Percentiles rank a stretch among this genome's conserved stretches.
phyloP scores from a whole-genome alignment of 2,113 vertebrate genomes.

The Mormyrus iriodes region DNA sequence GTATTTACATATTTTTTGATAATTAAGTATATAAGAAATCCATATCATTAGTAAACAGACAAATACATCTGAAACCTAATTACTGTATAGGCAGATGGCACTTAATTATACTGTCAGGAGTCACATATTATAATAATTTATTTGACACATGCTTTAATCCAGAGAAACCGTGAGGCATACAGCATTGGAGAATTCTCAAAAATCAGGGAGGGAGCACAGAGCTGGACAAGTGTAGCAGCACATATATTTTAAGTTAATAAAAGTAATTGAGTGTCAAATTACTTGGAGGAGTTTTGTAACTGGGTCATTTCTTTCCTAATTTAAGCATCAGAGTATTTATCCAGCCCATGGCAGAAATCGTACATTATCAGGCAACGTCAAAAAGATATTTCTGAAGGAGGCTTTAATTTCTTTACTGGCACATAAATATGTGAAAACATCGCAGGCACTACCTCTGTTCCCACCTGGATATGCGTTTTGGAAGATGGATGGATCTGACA shows the following conservation, averaged over 20 bases:
- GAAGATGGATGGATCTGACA: neutral
- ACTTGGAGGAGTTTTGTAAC: constrained; percentile 11
- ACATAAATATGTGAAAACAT: neutral
- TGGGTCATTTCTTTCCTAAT: constrained; percentile 20
- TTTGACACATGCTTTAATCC: neutral
- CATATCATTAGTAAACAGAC: constrained; percentile 4
- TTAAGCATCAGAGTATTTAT: neutral
- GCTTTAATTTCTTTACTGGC: neutral
- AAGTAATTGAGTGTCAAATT: neutral
- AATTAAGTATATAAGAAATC: constrained; percentile 9
- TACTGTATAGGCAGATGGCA: constrained; percentile 6
- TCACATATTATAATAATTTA: constrained; percentile 18
- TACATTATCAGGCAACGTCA: neutral
- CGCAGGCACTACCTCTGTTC: neutral
- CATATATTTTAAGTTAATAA: neutral
- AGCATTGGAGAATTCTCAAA: neutral
- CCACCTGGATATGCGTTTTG: neutral
- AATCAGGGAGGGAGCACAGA: neutral
- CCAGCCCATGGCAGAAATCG: neutral
- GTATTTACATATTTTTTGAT: neutral
- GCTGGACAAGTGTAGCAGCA: neutral
- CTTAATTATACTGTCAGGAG: constrained; percentile 18
- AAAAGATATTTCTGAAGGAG: neutral
- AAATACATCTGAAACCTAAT: constrained; percentile 12
- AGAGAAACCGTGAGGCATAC: neutral